Base-by-base conservation (phyloP, 2,888 invertebrate genomes). In the Ormyrus pomaceus region DNA sequence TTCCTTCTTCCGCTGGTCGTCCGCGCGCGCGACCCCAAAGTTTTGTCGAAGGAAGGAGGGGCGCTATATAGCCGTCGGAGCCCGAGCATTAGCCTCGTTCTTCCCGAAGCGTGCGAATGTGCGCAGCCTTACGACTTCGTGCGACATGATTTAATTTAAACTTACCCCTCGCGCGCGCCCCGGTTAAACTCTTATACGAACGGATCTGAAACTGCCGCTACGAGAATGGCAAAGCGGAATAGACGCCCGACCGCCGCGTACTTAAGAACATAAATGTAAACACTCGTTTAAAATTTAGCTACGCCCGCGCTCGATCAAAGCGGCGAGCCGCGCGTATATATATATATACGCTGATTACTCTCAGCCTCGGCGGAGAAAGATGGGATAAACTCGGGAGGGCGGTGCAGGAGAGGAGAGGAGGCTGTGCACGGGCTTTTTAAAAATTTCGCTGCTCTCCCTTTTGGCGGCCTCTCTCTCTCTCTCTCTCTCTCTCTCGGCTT, bases 81-180 rank as follows among this genome's bases (percentile, higher is more conserved):
- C 13, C 19, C 4, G 56, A 53, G 62, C 62, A 77, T 77, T 77
- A 77, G 68, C 62, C 34, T 68, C 53, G 55, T 45, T 64, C 56
- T 58, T 68, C 48, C 69, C 68, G 59, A 62, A 34, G 62, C 59
- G 69, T 77, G 69, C 58, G 64, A 77, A 69, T 80, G 73, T 64
- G 64, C 69, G 68, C 10, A 79, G 73, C 78, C 83, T 82, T 83
- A 79, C 80, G 82, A 81, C 82, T 83, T 77, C 65, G 68, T 19
- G 74, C 81, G 82, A 84, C 83, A 84, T 87, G 85, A 87, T 87
- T 88, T 86, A 85, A 87, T 88, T 87, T 85, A 87, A 87, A 87
- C 84, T 88, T 87, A 84, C 84, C 84, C 85, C 79, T 81, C 69
- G 51, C 68, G 62, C 56, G 34, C 50, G 55, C 65, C 34, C 34